Evolutionary conservation across 1,140 invertebrate genomes (phyloP), one percentile per base, ranked within the genome.

Genomic region (Lucilia sericata): DNA sequence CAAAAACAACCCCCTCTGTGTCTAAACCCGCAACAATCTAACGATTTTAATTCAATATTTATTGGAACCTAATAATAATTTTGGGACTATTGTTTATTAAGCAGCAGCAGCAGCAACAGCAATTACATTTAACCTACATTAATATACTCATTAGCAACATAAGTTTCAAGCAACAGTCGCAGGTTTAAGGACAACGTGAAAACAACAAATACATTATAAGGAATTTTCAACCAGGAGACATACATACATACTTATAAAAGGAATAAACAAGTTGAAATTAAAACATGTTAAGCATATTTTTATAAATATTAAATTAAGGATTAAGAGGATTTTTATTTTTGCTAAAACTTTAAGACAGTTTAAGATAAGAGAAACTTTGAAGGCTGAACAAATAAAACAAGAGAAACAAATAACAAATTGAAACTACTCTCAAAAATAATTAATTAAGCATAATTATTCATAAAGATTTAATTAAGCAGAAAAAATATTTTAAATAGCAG

Each of bases 161-260:
- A 49, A 70, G 65, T 70, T 55, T 55, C 51, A 55, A 70, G 82
- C 17, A 84, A 76, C 51, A 86, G 87, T 74, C 84, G 87, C 86
- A 88, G 87, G 87, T 88, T 87, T 87, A 88, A 85, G 84, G 86
- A 87, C 85, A 89, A 88, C 87, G 88, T 87, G 87, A 88, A 81
- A 49, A 55, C 14, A 55, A 60, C n/a, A 55, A 25, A 82, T 49
- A 84, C 36, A 84, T 42, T 84, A 30, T 82, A 82, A 70, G 83
- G 83, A 85, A 83, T 86, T 89, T 88, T 87, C 85, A 89, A 89
- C 88, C 87, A 87, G 85, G 88, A 89, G 88, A 42, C 5, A 42
- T 10, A 8, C 42, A 30, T 30, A 30, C 25, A 30, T 30, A 30
- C 5, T 42, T 42, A 88, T 88, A 89, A 88, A 60, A 60, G 14